A percentile compares a stretch with the other conserved stretches of the same genome.
Evolutionary conservation across 1,140 invertebrate genomes (phyloP).

Genomic region (Philopotamus ludificatus): DNA sequence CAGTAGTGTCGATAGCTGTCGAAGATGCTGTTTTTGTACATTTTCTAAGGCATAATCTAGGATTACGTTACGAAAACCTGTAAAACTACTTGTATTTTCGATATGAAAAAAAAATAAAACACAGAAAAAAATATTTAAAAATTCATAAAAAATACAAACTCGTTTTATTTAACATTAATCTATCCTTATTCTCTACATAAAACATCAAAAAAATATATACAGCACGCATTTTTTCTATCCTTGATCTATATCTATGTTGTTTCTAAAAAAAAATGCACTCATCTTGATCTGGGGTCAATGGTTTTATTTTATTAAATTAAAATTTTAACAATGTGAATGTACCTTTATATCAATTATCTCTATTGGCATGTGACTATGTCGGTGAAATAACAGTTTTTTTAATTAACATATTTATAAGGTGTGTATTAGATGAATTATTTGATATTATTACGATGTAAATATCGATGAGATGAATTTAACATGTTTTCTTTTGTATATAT

Average conservation of each 20-base stretch:
- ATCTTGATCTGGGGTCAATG: background rate
- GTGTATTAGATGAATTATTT: constrained; percentile 1
- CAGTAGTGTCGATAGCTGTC: too few relatives aligned
- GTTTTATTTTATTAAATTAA: background rate
- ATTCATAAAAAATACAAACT: constrained; percentile 35
- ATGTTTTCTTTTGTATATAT: constrained; percentile 39
- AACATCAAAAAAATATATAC: background rate
- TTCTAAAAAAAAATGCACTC: background rate
- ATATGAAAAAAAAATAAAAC: constrained; percentile 1
- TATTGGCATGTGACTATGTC: background rate
- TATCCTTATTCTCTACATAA: background rate
- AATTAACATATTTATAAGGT: background rate
- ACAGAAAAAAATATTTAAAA: constrained; percentile 32
- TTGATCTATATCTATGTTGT: background rate
- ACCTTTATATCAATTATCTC: background rate
- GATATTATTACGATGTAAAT: too few relatives aligned
- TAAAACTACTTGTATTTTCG: constrained; percentile 19
- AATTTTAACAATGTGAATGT: background rate
- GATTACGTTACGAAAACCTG: constrained; percentile 24
- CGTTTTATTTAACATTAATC: background rate
- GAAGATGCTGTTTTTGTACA: constrained; percentile 41
- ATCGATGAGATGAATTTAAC: too few relatives aligned
- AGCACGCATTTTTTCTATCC: background rate
- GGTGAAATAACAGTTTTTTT: background rate
- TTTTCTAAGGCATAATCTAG: constrained; percentile 32